Conservation (phyloP, 2,113 vertebrate species). For the Hylia prasina region DNA sequence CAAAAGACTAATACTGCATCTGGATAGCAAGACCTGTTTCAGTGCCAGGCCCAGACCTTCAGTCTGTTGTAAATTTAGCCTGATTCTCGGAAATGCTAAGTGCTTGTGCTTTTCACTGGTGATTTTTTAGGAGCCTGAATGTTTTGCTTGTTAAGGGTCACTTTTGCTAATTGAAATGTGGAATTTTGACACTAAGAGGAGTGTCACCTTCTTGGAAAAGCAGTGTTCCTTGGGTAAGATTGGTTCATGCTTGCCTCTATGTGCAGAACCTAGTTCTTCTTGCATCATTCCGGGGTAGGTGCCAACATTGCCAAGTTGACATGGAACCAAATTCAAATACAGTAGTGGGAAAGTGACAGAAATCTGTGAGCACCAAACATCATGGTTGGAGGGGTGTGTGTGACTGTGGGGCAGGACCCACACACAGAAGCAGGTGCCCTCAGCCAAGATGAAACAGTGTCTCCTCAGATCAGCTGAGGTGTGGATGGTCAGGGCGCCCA, state of each 20-base stretch:
- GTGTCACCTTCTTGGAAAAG: not conserved
- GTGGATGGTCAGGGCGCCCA: not conserved
- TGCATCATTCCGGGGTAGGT: not conserved
- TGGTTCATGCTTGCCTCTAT: not conserved
- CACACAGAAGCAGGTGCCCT: not conserved
- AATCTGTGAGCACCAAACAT: not conserved
- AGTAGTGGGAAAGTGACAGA: not conserved
- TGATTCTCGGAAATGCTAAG: constrained; percentile 7
- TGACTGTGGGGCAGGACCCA: not conserved
- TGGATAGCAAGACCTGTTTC: constrained; percentile 18
- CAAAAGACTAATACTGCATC: constrained; percentile 39
- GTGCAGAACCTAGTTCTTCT: not conserved
- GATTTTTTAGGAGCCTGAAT: not conserved
- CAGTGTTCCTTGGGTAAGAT: not conserved
- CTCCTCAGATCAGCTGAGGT: not conserved
- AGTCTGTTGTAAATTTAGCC: constrained; percentile 19
- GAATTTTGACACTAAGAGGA: not conserved
- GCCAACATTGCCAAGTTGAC: not conserved
- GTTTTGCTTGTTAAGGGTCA: not conserved
- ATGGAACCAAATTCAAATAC: not conserved
- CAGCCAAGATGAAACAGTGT: not conserved
- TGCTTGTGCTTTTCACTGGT: not conserved
- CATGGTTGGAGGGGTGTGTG: not conserved
- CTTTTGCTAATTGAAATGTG: not conserved
- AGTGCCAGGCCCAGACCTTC: constrained; percentile 34